Percentiles rank a stretch among this genome's conserved stretches.
Evolutionary conservation across 2,113 vertebrate genomes (phyloP).

Genomic region (Lasiurus borealis): DNA sequence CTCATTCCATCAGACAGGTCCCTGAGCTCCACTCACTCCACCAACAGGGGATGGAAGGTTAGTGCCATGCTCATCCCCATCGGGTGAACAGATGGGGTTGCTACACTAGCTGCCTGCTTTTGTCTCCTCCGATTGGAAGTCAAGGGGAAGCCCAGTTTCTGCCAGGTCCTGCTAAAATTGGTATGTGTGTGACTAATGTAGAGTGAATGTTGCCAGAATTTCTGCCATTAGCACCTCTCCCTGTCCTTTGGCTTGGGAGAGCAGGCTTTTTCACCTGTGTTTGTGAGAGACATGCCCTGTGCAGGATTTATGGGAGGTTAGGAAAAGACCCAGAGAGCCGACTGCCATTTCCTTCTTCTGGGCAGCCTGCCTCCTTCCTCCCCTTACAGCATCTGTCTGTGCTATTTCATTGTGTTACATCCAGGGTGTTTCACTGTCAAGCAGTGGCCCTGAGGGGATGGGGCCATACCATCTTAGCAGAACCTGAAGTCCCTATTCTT

Average conservation of each 20-base stretch:
- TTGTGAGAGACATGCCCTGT: neutral
- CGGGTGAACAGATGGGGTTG: rapidly evolving
- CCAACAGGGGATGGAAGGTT: neutral
- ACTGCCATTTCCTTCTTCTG: neutral
- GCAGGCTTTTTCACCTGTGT: neutral
- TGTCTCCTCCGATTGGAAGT: neutral
- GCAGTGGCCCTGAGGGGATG: no score
- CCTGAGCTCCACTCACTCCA: neutral
- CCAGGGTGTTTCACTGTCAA: neutral
- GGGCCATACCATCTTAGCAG: neutral
- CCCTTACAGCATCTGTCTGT: neutral
- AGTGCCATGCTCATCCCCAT: neutral
- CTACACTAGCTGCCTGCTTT: neutral
- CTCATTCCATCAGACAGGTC: neutral
- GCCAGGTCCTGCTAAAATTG: neutral
- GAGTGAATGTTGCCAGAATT: neutral
- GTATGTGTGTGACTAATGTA: neutral
- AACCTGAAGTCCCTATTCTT: neutral
- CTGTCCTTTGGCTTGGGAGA: neutral
- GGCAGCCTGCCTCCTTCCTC: neutral
- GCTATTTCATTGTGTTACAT: neutral
- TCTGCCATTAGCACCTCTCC: neutral
- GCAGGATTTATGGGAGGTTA: neutral
- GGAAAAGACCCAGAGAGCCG: neutral
- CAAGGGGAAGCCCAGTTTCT: neutral